These are phyloP conservation scores for Sebastes elongatus DNA, from an alignment of 2,797 vertebrate genomes.

Conservation along the genomic window DNA sequence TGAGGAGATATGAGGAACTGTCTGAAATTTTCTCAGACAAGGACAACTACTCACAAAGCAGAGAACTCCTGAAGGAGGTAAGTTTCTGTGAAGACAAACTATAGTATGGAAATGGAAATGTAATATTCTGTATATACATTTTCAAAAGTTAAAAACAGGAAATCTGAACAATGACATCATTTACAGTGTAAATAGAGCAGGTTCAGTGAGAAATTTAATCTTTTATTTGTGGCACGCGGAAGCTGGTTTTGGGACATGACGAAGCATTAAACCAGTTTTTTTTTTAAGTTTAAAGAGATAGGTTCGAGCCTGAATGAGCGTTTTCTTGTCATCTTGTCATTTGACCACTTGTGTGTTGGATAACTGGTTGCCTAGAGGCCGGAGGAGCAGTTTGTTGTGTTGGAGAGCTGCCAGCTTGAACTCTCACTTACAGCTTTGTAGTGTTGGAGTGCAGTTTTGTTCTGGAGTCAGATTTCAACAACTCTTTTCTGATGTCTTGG, in stretches of 20 bases:
- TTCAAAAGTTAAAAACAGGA: neutral
- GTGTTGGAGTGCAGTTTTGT: neutral
- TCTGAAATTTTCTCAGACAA: conserved; percentile 90
- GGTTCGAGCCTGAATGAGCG: neutral
- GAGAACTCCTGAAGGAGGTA: conserved; percentile 89
- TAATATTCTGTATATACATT: neutral
- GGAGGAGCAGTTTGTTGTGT: neutral
- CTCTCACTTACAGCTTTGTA: neutral
- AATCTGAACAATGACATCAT: neutral
- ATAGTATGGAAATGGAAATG: neutral
- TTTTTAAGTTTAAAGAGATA: neutral
- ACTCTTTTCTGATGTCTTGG: conserved; percentile 9
- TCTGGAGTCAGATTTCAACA: conserved; percentile 10
- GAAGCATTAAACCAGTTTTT: neutral
- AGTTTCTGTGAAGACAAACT: neutral
- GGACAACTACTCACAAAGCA: conserved; percentile 92
- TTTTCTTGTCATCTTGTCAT: neutral
- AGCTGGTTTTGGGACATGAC: neutral
- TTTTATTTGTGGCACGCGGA: neutral
- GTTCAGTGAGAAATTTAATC: conserved; percentile 11
- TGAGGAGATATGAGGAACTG: conserved; percentile 86
- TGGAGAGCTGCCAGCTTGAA: conserved; percentile 20
- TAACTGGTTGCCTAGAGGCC: neutral
- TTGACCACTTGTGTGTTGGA: neutral
- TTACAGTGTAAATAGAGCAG: neutral